Conservation (phyloP, 2,888 invertebrate species). For the Eudasyphora cyanicolor region DNA sequence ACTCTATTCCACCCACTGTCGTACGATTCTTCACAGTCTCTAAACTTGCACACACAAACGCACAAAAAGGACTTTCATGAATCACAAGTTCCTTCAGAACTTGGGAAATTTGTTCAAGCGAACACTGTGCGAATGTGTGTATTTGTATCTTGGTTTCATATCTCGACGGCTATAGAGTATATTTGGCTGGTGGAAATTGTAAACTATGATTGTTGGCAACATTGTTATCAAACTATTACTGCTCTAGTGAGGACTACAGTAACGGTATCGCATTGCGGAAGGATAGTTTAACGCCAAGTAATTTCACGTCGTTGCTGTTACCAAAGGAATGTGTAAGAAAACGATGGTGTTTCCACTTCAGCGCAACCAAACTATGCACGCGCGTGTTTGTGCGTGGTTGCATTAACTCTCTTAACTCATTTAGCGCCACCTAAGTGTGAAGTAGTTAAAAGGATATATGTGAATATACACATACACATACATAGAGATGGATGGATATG, state of each 20-base stretch:
- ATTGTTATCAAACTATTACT: conserved; percentile 31
- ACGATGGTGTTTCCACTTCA: background rate
- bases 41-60: too few species aligned
- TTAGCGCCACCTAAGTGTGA: background rate
- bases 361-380: background rate
- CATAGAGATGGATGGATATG: too few species aligned
- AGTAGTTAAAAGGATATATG: conserved; percentile 3
- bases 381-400: background rate
- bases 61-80: background rate
- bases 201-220: conserved; percentile 29
- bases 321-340: background rate
- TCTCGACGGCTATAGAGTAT: too few species aligned
- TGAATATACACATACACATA: too few species aligned
- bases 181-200: conserved; percentile 21
- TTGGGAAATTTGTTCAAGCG: background rate
- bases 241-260: too few species aligned
- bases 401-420: background rate
- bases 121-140: background rate
- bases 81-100: background rate
- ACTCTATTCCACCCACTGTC: background rate
- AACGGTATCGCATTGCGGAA: conserved; percentile 27
- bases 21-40: background rate
- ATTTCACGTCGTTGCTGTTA: background rate
- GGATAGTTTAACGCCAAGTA: conserved; percentile 18
- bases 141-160: background rate